These are phyloP conservation scores for Acromyrmex echinatior DNA, from an alignment of 1,140 invertebrate genomes.

Conservation along the genomic window DNA sequence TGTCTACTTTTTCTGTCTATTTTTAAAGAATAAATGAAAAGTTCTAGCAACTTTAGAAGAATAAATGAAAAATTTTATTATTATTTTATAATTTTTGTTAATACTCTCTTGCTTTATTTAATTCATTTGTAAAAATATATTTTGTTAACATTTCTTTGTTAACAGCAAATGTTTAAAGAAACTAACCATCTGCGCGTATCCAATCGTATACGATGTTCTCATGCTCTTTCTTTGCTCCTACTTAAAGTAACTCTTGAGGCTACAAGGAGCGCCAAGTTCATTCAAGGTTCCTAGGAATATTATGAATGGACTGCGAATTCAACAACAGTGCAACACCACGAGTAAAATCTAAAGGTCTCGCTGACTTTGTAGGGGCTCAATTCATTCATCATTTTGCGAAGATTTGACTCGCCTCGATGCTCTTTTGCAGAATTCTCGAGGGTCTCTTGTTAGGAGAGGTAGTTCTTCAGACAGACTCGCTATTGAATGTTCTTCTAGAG, in stretches of 20 bases:
- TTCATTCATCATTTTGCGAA: conserved; percentile 81
- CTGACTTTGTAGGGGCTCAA: conserved; percentile 79
- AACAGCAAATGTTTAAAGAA: conserved; percentile 35
- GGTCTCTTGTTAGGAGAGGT: conserved; percentile 80
- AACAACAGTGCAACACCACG: conserved; percentile 58
- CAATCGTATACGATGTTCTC: conserved; percentile 71
- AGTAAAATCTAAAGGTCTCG: conserved; percentile 54
- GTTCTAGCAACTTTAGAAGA: not conserved
- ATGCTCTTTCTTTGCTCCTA: conserved; percentile 59
- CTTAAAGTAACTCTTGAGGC: conserved; percentile 71
- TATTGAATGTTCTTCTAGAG: conserved; percentile 30
- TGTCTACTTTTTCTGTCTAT: not conserved
- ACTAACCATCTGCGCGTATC: conserved; percentile 77
- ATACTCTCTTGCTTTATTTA: not conserved
- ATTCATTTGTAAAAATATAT: not conserved
- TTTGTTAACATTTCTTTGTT: conserved; percentile 15
- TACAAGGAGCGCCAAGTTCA: conserved; percentile 69
- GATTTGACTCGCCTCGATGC: conserved; percentile 80
- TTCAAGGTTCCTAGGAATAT: conserved; percentile 75
- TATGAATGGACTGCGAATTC: conserved; percentile 75
- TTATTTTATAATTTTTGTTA: not conserved
- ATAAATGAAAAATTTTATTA: not conserved
- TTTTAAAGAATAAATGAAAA: not conserved
- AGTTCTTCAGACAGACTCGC: conserved; percentile 4
- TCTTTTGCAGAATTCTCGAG: conserved; percentile 74